phyloP scores from a whole-genome alignment of 2,113 vertebrate species.

The Atractosteus spatula region DNA sequence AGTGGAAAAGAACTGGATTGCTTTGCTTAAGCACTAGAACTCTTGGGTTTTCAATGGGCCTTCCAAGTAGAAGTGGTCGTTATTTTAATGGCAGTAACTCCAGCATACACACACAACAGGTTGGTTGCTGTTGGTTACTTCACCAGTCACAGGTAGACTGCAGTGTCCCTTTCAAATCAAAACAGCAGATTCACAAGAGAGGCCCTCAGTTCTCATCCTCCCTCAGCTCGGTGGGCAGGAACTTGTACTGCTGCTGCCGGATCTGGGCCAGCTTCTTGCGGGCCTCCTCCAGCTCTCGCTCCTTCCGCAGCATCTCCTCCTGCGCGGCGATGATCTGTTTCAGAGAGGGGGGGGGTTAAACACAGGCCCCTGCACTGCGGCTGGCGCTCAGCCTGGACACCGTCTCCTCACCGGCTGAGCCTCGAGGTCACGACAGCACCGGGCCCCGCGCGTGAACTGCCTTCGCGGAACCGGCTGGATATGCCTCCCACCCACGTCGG shows the following conservation, averaged over 20 bases:
- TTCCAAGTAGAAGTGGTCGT: not conserved
- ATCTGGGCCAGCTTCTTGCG: conserved; percentile 97
- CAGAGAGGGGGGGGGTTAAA: conserved; percentile 6
- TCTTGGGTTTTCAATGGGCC: too few relatives aligned
- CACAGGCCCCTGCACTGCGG: too few relatives aligned
- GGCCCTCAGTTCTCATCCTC: conserved; percentile 82
- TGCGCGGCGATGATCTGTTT: conserved; percentile 94
- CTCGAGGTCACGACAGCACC: too few relatives aligned
- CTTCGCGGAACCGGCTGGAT: too few relatives aligned
- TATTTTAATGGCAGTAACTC: not conserved
- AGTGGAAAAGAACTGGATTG: too few relatives aligned
- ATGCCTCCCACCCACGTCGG: too few relatives aligned
- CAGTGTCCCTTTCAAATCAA: not conserved
- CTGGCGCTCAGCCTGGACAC: too few relatives aligned
- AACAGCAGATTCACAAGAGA: not conserved
- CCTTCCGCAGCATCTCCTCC: conserved; percentile 98
- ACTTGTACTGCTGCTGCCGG: conserved; percentile 98
- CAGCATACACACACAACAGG: not conserved
- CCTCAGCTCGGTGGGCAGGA: conserved; percentile 89
- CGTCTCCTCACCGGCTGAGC: too few relatives aligned
- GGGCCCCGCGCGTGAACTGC: too few relatives aligned
- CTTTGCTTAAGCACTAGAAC: too few relatives aligned
- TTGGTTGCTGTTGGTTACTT: not conserved
- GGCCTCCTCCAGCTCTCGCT: conserved; percentile 93
- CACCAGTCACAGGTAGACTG: not conserved